Conservation (phyloP, 2,113 vertebrate species). For the rat (Rattus norvegicus) region DNA sequence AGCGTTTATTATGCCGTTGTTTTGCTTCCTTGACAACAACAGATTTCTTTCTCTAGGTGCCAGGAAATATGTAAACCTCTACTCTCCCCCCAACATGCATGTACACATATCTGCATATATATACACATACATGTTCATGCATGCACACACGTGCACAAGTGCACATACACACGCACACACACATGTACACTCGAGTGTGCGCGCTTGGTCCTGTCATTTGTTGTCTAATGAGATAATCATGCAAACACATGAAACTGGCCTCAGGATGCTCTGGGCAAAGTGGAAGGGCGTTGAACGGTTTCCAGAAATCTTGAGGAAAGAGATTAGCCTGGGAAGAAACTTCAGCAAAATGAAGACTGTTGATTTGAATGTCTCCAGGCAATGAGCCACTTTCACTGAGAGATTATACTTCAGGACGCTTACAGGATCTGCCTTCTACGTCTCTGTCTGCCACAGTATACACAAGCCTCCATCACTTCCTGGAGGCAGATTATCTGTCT, state of each 20-base stretch:
- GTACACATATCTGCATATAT: not conserved
- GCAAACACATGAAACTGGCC: not conserved
- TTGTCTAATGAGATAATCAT: not conserved
- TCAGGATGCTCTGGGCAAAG: not conserved
- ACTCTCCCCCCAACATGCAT: too few relatives aligned
- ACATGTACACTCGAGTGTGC: too few relatives aligned
- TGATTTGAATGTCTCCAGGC: not conserved
- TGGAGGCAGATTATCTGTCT: not conserved
- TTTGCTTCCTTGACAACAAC: constrained; percentile 24
- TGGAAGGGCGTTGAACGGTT: not conserved
- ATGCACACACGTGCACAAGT: not conserved
- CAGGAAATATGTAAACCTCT: constrained; percentile 31
- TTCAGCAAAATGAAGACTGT: not conserved
- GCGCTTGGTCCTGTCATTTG: not conserved
- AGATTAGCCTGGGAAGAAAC: not conserved
- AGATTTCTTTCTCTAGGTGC: not conserved
- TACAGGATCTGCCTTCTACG: not conserved
- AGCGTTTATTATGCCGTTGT: not conserved
- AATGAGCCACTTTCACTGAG: not conserved
- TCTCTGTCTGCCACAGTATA: not conserved
- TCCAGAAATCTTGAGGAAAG: not conserved
- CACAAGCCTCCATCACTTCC: not conserved
- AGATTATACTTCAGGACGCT: not conserved
- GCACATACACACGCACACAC: accelerated
- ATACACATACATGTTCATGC: not conserved